Evolutionary conservation across 2,888 invertebrate species (phyloP), one percentile per base, ranked within the genome.

Genomic region (Apamea anceps): DNA sequence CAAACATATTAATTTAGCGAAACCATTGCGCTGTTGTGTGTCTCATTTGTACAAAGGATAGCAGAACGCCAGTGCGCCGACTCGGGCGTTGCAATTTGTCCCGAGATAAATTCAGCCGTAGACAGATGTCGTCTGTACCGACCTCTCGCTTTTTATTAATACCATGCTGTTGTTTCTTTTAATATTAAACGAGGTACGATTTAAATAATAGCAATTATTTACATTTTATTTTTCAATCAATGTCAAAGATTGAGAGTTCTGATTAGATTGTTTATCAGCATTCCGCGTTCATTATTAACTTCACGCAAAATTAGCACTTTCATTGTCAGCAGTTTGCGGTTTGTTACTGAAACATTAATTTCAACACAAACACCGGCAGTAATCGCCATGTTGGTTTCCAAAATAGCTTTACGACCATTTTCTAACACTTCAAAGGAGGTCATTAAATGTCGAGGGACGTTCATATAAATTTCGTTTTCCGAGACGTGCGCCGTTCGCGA

Each of bases 391-490:
- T 90, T 79, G 82, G 85, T 87, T 88, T 89, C 91, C 79, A 91
- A 94, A 96, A 96, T 96, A 95, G 91, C 92, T 93, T 93, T 94
- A 94, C 93, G 94, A 94, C 93, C 93, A 95, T 94, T 95, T 94
- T 94, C 92, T 91, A 92, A 93, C 94, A 95, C 96, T 94, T 96
- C 96, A 96, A 96, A 96, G 96, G 91, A 87, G 93, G 93, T 93
- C 94, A 94, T 95, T 95, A 95, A 95, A 95, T 94, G 93, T 94
- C 92, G 91, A 90, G 91, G 87, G 91, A 91, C 89, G 91, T 91
- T 89, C 91, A 91, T 92, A 93, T 94, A 94, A 92, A 93, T 94
- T 93, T 89, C 90, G 92, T 92, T 92, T 93, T 92, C 88, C 89
- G 89, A 92, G 91, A 92, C 93, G 91, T 91, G 91, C 87, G 81